Evolutionary conservation across 2,888 invertebrate species (phyloP), one percentile per base, ranked within the genome.

Genomic region (Kuschelorhynchus macadamiae): DNA sequence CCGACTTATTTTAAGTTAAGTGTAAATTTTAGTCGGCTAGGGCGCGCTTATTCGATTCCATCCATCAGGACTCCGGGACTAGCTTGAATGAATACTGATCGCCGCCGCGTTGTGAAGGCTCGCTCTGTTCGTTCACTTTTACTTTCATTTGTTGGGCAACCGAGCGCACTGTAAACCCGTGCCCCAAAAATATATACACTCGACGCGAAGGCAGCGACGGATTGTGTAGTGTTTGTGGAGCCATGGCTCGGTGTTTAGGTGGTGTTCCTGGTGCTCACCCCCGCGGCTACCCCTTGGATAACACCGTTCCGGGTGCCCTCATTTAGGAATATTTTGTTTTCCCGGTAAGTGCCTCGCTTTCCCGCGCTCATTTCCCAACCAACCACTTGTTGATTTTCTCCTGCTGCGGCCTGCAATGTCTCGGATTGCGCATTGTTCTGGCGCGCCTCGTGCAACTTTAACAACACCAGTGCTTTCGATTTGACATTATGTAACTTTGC

Each of bases 81-180:
- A 74, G 75, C 75, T 74, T 75, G 71, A 72, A 73, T 74, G 71
- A 71, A 71, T 73, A 74, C 72, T 59, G 62, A 49, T 57, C 70
- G 57, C 74, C 71, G 73, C 71, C 71, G 71, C 67, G 73, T 73
- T 77, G 74, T 75, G 77, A 77, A 78, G 77, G 76, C 77, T 78
- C 57, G 17, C 44, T 75, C 76, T 75, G 73, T 77, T 81, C 79
- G 81, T 79, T 83, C 81, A 84, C 84, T 84, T 84, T 84, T 84
- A 84, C 84, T 84, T 84, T 84, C 84, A 84, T 84, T 84, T 82
- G 83, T 83, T 83, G 81, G 83, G 83, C 82, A 84, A 83, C 79
- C 77, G 77, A 73, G 81, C 80, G 80, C 68, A 59, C 64, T 78
- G 80, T 80, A 81, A 81, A 81, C 73, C 81, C 79, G 81, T 82